These are phyloP conservation scores for Parthenolecanium corni DNA, from an alignment of 2,888 invertebrate species.

Conservation along the genomic window DNA sequence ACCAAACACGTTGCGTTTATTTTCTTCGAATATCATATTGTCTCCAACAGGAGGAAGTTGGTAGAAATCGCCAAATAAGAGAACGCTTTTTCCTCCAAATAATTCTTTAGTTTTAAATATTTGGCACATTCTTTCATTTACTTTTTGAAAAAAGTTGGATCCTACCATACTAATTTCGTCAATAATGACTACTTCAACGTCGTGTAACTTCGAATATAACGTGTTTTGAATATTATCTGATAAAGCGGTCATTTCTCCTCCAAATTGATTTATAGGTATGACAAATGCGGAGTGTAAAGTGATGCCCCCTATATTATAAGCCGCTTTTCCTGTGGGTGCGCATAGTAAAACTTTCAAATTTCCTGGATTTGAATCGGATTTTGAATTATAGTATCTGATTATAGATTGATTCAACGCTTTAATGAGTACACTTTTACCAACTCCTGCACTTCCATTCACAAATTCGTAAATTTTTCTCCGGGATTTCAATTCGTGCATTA, in stretches of 20 bases:
- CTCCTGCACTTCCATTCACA: not conserved
- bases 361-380: not conserved
- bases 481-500: not conserved
- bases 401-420: not conserved
- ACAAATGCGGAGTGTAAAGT: constrained; percentile 32
- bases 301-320: constrained; percentile 29
- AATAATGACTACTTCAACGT: constrained; percentile 32
- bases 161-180: constrained; percentile 32
- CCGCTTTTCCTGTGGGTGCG: constrained; percentile 33
- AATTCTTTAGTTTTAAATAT: constrained; percentile 41
- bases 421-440: not conserved
- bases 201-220: constrained; percentile 21
- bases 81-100: constrained; percentile 30
- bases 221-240: constrained; percentile 27
- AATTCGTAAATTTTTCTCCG: not conserved
- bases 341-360: constrained; percentile 17
- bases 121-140: constrained; percentile 17
- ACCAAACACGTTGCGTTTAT: not conserved
- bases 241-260: constrained; percentile 21
- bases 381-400: not conserved
- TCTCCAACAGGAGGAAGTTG: constrained; percentile 33
- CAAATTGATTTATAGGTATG: constrained; percentile 29
- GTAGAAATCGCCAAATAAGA: constrained; percentile 32
- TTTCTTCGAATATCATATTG: not conserved
- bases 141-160: constrained; percentile 10